Conservation (phyloP, 37 sponge, comb jelly and placozoan genomes). For the Theonella swinhoei region DNA sequence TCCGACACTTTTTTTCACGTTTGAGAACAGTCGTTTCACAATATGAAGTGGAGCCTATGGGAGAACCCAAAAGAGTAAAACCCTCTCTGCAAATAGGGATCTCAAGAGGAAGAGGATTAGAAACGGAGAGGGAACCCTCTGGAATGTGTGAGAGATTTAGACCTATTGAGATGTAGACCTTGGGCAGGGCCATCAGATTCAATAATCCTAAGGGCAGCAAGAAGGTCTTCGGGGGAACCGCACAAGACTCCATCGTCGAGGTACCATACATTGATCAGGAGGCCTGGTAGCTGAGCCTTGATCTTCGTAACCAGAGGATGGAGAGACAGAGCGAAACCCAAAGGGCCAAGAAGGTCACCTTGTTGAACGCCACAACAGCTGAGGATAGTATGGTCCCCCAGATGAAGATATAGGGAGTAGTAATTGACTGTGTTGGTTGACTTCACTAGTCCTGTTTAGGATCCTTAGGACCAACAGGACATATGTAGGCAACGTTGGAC, state of each 20-base stretch:
- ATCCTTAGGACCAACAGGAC: too few species aligned
- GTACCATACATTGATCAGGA: too few species aligned
- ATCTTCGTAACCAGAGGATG: background rate
- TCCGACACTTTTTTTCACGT: background rate
- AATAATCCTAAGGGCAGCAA: background rate
- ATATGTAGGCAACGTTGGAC: too few species aligned
- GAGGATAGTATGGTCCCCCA: too few species aligned
- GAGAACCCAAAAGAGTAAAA: background rate
- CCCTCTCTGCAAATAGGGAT: background rate
- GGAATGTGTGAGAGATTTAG: background rate
- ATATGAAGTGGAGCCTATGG: background rate
- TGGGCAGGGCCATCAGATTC: slow-evolving; percentile 4
- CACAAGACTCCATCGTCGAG: background rate
- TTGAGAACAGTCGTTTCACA: background rate
- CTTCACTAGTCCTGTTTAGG: background rate
- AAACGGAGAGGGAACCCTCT: too few species aligned
- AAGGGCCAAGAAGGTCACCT: background rate
- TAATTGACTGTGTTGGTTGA: too few species aligned
- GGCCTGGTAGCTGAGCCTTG: background rate
- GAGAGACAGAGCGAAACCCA: slow-evolving; percentile 1
- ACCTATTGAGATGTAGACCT: too few species aligned
- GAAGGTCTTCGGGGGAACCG: too few species aligned
- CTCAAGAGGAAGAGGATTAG: background rate
- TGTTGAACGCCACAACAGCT: too few species aligned
- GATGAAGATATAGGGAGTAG: too few species aligned